Evolutionary conservation across 2,888 invertebrate species (phyloP).

Genomic region (Hyles lineata): DNA sequence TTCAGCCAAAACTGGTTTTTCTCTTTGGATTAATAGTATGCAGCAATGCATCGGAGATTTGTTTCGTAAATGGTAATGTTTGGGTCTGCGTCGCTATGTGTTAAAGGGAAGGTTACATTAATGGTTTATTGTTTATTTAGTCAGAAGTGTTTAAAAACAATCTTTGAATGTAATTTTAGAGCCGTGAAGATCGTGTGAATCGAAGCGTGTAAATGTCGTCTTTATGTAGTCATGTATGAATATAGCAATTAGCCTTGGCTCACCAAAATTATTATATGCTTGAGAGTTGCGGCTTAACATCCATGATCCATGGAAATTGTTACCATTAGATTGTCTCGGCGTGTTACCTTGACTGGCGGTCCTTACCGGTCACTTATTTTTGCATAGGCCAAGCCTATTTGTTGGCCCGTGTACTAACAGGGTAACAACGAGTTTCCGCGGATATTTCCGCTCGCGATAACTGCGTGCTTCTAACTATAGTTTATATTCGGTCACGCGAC

Average conservation of each 20-base stretch:
- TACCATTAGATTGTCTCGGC: constrained; percentile 64
- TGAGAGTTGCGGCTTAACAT: constrained; percentile 59
- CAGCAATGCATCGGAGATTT: constrained; percentile 14
- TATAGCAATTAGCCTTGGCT: constrained; percentile 60
- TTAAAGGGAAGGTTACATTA: background rate
- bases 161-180: constrained; percentile 16
- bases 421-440: constrained; percentile 51
- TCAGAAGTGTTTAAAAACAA: background rate
- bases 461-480: constrained; percentile 36
- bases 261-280: constrained; percentile 61
- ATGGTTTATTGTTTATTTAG: background rate
- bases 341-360: constrained; percentile 65
- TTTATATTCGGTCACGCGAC: constrained; percentile 46
- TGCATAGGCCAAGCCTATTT: constrained; percentile 42
- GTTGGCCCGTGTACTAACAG: constrained; percentile 36
- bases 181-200: constrained; percentile 49
- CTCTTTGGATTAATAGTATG: background rate
- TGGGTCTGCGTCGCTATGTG: background rate
- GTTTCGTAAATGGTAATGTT: constrained; percentile 17
- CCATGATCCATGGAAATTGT: constrained; percentile 73
- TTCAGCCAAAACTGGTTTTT: constrained; percentile 5
- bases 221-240: constrained; percentile 41
- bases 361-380: constrained; percentile 56
- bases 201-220: constrained; percentile 39
- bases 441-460: constrained; percentile 38